Conservation (phyloP, 2,888 invertebrate genomes). For the Spisula subtruncata region DNA sequence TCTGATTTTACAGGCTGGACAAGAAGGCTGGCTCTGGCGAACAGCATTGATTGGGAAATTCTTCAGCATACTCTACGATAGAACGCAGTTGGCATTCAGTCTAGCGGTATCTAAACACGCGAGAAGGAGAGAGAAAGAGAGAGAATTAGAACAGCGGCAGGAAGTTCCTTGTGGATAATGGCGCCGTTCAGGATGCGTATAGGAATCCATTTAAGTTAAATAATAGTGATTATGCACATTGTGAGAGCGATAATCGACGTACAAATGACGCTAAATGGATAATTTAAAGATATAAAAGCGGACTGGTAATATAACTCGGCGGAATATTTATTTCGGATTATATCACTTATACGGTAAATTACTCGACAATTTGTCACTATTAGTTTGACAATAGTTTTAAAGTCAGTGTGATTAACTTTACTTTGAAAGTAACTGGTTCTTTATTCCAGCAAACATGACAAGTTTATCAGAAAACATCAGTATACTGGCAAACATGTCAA, state of each 20-base stretch:
- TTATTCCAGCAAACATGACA: conserved; percentile 16
- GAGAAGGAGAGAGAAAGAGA: too few species aligned
- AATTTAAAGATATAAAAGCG: neutral
- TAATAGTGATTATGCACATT: conserved; percentile 19
- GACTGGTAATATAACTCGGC: neutral
- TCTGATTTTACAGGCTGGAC: neutral
- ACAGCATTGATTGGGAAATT: neutral
- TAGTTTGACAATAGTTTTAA: neutral
- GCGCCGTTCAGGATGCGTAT: conserved; percentile 53
- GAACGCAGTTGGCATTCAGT: neutral
- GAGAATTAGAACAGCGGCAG: conserved; percentile 44
- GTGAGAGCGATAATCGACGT: neutral
- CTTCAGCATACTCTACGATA: neutral
- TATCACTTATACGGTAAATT: neutral
- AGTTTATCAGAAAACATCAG: conserved; percentile 27
- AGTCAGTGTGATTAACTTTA: neutral
- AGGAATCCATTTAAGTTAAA: conserved; percentile 44
- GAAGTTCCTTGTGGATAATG: conserved; percentile 39
- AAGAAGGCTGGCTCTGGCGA: neutral
- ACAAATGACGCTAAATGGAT: neutral
- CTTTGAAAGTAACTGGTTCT: neutral
- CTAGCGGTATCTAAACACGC: neutral
- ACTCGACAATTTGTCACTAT: neutral
- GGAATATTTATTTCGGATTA: neutral
- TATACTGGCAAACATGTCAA: conserved; percentile 46